Evolutionary conservation across 30 jellyfish, hydroid and myxozoan genomes (phyloP), one percentile per base, ranked within the genome.

Genomic region (Clytia hemisphaerica): DNA sequence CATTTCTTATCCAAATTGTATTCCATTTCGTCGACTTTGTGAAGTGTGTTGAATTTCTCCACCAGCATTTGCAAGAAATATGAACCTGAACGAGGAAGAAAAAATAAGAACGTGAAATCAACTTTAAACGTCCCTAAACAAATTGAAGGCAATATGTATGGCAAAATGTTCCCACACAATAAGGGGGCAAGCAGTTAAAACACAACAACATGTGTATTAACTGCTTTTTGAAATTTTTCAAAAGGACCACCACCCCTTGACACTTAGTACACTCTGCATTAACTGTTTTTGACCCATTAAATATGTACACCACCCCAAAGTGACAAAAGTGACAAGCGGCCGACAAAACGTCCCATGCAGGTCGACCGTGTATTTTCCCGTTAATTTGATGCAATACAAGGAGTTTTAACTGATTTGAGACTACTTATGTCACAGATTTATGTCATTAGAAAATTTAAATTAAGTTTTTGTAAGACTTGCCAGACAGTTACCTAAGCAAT

Each of bases 51-150:
- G 53, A 86, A 86, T 50, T 73, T 78, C 37, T 76, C 84, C n/a
- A 58, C 88, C 61, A 86, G 59, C 37, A 62, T 70, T 74, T 86
- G 91, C 28, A 86, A 42, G 44, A 79, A 78, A 67, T 47, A 79
- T 28, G 96, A 84, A 55, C 94, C 96, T 86, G 18, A 1, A 14
- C 14, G 36, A 71, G 2, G n/a, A n/a, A n/a, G n/a, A 45, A 25
- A 45, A 38, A 21, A 62, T 4, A 62, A 37, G 16, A 29, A 29
- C 37, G 1, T 6, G 15, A 4, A 9, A 21, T 12, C 19, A 16
- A 42, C 54, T 12, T 0, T 42, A 0, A 16, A 12, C 19, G 14
- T 42, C 18, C n/a, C n/a, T n/a, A n/a, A n/a, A n/a, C n/a, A n/a
- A n/a, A n/a, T n/a, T n/a, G n/a, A n/a, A n/a, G n/a, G 24, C 60